Percentiles rank a stretch among this genome's conserved stretches.
These are phyloP conservation scores for Alca torda DNA, from an alignment of 2,797 vertebrate species.

Conservation along the genomic window DNA sequence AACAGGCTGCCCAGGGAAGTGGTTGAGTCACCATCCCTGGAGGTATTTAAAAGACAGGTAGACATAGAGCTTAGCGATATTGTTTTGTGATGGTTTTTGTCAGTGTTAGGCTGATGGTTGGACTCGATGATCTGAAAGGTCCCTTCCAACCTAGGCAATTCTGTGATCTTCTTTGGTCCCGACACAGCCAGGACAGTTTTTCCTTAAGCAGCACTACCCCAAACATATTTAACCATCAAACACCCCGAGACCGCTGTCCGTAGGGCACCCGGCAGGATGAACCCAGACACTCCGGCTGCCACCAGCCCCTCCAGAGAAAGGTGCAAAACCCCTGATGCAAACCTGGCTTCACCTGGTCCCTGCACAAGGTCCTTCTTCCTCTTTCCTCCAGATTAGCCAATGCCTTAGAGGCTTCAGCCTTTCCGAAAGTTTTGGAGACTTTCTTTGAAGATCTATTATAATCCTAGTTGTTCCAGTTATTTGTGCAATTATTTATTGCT, in stretches of 20 bases:
- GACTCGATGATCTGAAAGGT: neutral
- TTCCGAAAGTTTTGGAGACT: neutral
- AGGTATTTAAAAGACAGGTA: neutral
- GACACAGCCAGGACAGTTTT: neutral
- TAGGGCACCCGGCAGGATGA: neutral
- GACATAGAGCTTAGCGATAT: neutral
- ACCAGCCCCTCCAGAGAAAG: neutral
- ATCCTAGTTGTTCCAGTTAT: neutral
- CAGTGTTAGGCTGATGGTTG: neutral
- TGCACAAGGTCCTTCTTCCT: neutral
- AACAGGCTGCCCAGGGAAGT: neutral
- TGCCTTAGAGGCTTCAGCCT: neutral
- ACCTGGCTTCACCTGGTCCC: neutral
- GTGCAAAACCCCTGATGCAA: fast-evolving
- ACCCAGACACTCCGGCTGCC: neutral
- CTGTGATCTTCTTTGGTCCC: neutral
- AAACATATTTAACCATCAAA: neutral
- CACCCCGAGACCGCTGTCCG: fast-evolving
- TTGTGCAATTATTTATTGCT: slow-evolving; percentile 11
- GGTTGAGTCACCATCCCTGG: neutral
- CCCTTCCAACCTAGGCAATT: neutral
- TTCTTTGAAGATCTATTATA: neutral
- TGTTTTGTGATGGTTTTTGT: neutral
- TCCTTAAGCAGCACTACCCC: neutral
- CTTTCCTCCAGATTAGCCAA: neutral